Conservation (phyloP, 2,113 vertebrate genomes). For the Gadus chalcogrammus region DNA sequence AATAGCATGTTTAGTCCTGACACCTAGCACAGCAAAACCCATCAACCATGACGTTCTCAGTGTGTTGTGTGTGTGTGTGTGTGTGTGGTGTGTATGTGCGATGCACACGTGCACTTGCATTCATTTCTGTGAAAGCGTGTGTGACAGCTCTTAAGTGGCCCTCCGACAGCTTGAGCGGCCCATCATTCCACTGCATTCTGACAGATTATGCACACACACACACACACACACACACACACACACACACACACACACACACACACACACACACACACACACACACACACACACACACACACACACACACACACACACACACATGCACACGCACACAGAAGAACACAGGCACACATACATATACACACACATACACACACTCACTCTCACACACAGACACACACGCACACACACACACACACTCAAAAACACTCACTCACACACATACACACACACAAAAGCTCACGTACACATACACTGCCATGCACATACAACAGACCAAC, state of each 20-base stretch:
- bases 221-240: constrained; percentile 5
- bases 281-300: not conserved
- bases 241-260: constrained; percentile 11
- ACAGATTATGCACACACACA: constrained; percentile 43
- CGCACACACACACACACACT: constrained; percentile 8
- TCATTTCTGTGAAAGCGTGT: constrained; percentile 6
- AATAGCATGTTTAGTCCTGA: constrained; percentile 60
- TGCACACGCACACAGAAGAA: constrained; percentile 2
- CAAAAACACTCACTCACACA: not conserved
- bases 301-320: constrained; percentile 5
- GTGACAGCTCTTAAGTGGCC: constrained; percentile 59
- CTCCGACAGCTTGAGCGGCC: constrained; percentile 53
- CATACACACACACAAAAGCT: not conserved
- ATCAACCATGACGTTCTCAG: constrained; percentile 44
- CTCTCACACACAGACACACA: constrained; percentile 14
- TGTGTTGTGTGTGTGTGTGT: constrained; percentile 10
- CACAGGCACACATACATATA: not conserved
- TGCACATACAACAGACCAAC: not conserved
- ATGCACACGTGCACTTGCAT: not conserved
- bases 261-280: constrained; percentile 4
- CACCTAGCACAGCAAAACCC: constrained; percentile 30
- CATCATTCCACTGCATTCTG: constrained; percentile 49
- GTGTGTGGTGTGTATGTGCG: not conserved
- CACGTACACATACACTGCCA: constrained; percentile 9
- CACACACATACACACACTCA: not conserved